A percentile compares a stretch with the other conserved stretches of the same genome.
These are phyloP conservation scores for Sclerurus mexicanus DNA, from an alignment of 2,113 vertebrate species.

Conservation along the genomic window DNA sequence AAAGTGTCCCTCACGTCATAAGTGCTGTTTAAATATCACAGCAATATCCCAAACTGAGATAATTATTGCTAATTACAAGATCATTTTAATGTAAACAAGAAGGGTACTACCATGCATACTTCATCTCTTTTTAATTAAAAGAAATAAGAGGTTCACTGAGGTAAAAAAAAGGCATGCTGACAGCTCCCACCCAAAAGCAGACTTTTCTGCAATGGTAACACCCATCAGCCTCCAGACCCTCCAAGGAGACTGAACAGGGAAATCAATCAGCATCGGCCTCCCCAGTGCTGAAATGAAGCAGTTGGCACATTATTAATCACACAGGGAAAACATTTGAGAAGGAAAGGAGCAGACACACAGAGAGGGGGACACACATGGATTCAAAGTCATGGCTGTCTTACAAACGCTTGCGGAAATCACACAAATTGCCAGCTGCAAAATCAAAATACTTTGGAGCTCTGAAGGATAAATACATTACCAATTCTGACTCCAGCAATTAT, in stretches of 20 bases:
- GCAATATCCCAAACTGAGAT: background rate
- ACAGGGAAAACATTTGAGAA: background rate
- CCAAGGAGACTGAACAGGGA: background rate
- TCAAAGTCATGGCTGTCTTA: background rate
- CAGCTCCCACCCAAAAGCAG: background rate
- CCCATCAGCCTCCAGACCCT: background rate
- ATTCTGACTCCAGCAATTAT: background rate
- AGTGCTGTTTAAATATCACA: background rate
- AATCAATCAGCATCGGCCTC: background rate
- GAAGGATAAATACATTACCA: background rate
- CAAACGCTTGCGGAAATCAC: background rate
- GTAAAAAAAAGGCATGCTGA: background rate
- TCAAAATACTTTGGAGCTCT: background rate
- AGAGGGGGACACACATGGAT: background rate
- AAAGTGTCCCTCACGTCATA: background rate
- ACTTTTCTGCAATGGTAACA: background rate
- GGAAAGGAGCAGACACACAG: background rate
- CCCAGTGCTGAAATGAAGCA: background rate
- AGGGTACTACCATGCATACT: background rate
- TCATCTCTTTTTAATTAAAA: slow-evolving; percentile 1
- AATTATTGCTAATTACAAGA: slow-evolving; percentile 9
- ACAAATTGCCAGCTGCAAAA: background rate
- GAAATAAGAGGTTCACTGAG: background rate
- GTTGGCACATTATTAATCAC: background rate
- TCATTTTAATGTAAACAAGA: background rate